Base-by-base conservation (phyloP, 2,113 vertebrate genomes). In the Hippocampus comes region DNA sequence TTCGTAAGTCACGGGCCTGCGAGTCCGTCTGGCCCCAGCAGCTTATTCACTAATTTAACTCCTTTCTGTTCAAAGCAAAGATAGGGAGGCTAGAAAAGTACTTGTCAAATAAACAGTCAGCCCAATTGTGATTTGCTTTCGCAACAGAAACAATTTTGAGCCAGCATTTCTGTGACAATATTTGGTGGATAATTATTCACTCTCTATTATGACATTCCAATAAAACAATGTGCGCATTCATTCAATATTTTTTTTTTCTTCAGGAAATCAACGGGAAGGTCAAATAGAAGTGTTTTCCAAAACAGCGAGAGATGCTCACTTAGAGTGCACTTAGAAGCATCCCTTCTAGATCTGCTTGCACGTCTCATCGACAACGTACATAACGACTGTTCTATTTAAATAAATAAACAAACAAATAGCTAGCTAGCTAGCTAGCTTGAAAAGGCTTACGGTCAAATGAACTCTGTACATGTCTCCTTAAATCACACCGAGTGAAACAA, bases 301-400 rank as follows among this genome's bases (percentile, higher is more conserved):
- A 49, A 79, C 78, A 74, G 74, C 74, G 71, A 67, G 72, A 63
- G 72, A 57, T 71, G 83, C 73, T 79, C 70, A 75, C 63, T 60
- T 74, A 68, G 72, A 74, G 65, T n/a, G 9, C 79, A 79, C 67
- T 49, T n/a, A n/a, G n/a, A n/a, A n/a, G 67, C 49, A 75, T 53
- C 25, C 68, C 7, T 27, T 55, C 65, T 72, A 71, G 59, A 74
- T 78, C 55, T 20, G 55, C 68, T 49, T 51, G 56, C 63, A 72
- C 68, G 71, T 84, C 78, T 80, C 72, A 82, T 84, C 82, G 72
- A 84, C 30, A 70, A 30, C 56, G 78, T 46, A 65, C 74, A 76
- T 72, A 76, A 23, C n/a, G 43, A 70, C 70, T 72, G 76, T 76
- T 80, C 71, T 67, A 64, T 77, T 75, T 6, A 59, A 59, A 59